Base-by-base conservation (phyloP, 2,888 invertebrate species). In the Diadegma fenestrale region DNA sequence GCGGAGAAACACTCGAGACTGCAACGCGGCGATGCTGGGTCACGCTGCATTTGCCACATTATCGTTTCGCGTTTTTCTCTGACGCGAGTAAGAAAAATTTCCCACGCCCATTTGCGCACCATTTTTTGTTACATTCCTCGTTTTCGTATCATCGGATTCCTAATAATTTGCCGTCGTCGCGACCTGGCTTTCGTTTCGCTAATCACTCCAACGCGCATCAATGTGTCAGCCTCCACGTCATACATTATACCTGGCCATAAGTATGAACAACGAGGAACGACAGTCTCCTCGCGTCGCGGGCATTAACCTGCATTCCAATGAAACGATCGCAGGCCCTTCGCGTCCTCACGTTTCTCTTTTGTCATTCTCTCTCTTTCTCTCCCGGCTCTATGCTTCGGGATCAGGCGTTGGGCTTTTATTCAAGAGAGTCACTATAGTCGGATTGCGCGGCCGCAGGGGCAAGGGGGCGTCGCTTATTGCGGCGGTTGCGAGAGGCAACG, bases 251-350 rank as follows among this genome's bases (percentile, higher is more conserved):
- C 26, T 58, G 26, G 26, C 8, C 22, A 1, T 14, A 54, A 0
- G 5, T 4, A 4, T 7, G 2, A 7, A 51, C 8, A 12, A 12
- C 37, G 54, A 19, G 54, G 12, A 12, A 54, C 26, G 58, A 58
- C 26, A 26, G 26, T 58, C 26, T 26, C 14, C 26, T 77, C 80
- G 72, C 51, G n/a, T n/a, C n/a, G n/a, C 85, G 48, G 79, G 80
- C 76, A 84, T 78, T 85, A 86, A 84, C 84, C 88, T 89, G 91
- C 90, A 89, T 90, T 91, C 90, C 91, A 86, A 79, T 72, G 85
- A 82, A 86, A 85, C 79, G 88, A 86, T 87, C 82, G 86, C 81
- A 85, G 81, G 81, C 85, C 85, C 76, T 80, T 64, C 83, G 80
- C 80, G 82, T 63, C 69, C 37, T 69, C 30, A 51, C 22, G 14